Percentiles rank a stretch among this genome's conserved stretches.
phyloP scores from a whole-genome alignment of 1,140 invertebrate species.

The Drosophila dunni region DNA sequence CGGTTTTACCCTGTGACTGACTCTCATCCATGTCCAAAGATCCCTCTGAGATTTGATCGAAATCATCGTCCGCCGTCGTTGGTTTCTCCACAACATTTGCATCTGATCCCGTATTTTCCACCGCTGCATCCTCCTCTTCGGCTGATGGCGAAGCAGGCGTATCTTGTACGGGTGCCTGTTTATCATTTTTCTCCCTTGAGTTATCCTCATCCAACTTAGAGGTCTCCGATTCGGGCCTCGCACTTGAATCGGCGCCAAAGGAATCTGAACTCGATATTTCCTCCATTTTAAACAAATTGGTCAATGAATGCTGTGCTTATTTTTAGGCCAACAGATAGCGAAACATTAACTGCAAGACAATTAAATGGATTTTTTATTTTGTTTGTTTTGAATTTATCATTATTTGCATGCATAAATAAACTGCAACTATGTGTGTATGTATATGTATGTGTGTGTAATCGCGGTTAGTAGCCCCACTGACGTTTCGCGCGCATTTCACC shows the following conservation, averaged over 20 bases:
- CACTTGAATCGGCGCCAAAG: constrained; percentile 71
- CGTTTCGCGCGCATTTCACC: constrained; percentile 54
- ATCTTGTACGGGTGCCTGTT: constrained; percentile 39
- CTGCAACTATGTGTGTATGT: constrained; percentile 2
- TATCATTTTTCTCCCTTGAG: constrained; percentile 16
- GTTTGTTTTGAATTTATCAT: background rate
- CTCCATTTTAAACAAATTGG: constrained; percentile 58
- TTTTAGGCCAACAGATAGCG: constrained; percentile 37
- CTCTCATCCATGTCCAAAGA: constrained; percentile 72
- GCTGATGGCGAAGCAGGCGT: constrained; percentile 61
- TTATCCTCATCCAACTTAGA: constrained; percentile 64
- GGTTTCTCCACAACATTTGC: constrained; percentile 12
- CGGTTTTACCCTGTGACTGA: constrained; percentile 63
- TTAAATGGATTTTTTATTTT: background rate
- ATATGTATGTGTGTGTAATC: constrained; percentile 16
- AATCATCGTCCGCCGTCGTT: constrained; percentile 59
- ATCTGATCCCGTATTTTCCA: constrained; percentile 8
- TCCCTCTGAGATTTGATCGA: constrained; percentile 78
- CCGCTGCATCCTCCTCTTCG: constrained; percentile 48
- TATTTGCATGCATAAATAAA: constrained; percentile 1
- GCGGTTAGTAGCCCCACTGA: constrained; percentile 17
- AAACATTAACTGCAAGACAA: constrained; percentile 74
- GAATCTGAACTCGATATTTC: constrained; percentile 82
- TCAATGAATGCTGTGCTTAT: constrained; percentile 32
- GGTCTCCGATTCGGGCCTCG: constrained; percentile 61